Percentiles rank a stretch among this genome's conserved stretches.
These are phyloP conservation scores for Drosophila santomea DNA, from an alignment of 1,140 invertebrate species.

Conservation along the genomic window DNA sequence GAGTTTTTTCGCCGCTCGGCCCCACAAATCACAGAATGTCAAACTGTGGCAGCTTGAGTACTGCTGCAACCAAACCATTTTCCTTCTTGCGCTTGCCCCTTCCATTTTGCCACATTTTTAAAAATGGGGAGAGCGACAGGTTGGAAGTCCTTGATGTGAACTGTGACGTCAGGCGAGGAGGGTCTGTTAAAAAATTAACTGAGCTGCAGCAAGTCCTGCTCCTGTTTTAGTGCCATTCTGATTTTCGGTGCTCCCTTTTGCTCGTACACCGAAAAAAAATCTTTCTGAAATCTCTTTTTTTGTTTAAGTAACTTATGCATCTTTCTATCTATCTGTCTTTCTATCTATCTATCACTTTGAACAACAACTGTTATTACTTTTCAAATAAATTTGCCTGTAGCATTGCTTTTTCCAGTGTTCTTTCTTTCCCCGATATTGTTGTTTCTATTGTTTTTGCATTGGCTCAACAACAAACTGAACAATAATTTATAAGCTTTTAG, in stretches of 20 bases:
- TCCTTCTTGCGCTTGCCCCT: conserved; percentile 16
- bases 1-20: conserved; percentile 25
- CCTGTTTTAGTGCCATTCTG: conserved; percentile 56
- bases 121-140: conserved; percentile 49
- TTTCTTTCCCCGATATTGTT: conserved; percentile 14
- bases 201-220: conserved; percentile 39
- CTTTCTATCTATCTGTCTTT: no score
- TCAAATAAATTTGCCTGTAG: no score
- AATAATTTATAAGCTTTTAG: conserved; percentile 83
- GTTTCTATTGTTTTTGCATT: conserved; percentile 32
- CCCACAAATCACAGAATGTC: conserved; percentile 36
- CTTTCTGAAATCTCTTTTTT: no score
- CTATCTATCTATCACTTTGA: background rate
- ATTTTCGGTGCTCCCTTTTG: conserved; percentile 17
- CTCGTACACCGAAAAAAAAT: background rate
- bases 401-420: background rate
- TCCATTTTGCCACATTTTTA: conserved; percentile 16
- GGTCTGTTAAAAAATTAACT: conserved; percentile 75
- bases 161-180: conserved; percentile 23
- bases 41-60: conserved; percentile 49
- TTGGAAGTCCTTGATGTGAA: conserved; percentile 45
- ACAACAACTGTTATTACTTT: background rate
- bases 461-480: conserved; percentile 58
- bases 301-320: no score
- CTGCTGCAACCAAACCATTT: conserved; percentile 45